Evolutionary conservation across 1,140 invertebrate species (phyloP).

Genomic region (Drosophila eugracilis): DNA sequence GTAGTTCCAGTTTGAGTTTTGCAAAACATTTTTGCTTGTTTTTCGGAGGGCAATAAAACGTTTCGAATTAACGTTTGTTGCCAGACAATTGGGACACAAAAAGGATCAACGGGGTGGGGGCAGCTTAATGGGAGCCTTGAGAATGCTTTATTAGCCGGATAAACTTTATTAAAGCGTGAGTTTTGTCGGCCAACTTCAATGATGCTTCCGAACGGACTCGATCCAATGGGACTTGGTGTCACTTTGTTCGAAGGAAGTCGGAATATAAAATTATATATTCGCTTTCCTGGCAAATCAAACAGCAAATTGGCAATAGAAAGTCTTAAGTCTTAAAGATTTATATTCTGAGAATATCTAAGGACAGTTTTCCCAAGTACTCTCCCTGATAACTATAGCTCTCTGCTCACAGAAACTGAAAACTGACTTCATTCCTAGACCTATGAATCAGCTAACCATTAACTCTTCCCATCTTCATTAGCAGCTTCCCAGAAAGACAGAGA

Average conservation of each 20-base stretch:
- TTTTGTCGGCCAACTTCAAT: slow-evolving; percentile 5
- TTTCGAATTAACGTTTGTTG: slow-evolving; percentile 67
- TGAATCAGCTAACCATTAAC: slow-evolving; percentile 25
- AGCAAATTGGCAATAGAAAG: too few relatives aligned
- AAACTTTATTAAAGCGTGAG: slow-evolving; percentile 27
- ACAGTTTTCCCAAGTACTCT: neutral
- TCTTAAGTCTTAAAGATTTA: too few relatives aligned
- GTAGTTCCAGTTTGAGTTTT: slow-evolving; percentile 28
- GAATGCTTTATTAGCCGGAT: slow-evolving; percentile 26
- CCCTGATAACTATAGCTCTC: too few relatives aligned
- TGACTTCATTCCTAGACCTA: neutral
- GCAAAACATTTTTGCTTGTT: slow-evolving; percentile 24
- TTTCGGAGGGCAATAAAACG: slow-evolving; percentile 50
- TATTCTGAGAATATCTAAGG: neutral
- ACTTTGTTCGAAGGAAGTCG: neutral
- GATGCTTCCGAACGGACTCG: slow-evolving; percentile 7
- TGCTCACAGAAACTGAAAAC: too few relatives aligned
- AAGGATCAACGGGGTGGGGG: neutral
- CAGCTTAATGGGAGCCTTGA: slow-evolving; percentile 39
- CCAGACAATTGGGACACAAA: slow-evolving; percentile 30
- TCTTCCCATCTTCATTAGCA: slow-evolving; percentile 26
- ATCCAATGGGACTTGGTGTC: slow-evolving; percentile 1
- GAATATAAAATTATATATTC: neutral
- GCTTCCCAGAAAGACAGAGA: too few relatives aligned
- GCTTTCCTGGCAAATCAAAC: neutral